These are phyloP conservation scores for Rallus crepitans DNA, from an alignment of 2,797 vertebrate genomes.

Conservation along the genomic window DNA sequence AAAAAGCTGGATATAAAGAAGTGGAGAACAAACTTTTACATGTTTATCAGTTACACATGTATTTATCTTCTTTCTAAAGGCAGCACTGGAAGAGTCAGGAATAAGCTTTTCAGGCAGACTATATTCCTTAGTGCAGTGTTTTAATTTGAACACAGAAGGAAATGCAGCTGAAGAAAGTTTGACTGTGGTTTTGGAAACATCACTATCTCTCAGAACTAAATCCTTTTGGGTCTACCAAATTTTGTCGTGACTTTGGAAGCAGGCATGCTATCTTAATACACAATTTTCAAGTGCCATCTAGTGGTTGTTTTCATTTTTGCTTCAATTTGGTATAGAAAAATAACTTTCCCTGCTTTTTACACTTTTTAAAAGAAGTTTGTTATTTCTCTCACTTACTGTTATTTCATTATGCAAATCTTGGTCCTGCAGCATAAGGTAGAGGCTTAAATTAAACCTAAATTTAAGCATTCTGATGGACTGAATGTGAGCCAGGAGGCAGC, in stretches of 20 bases:
- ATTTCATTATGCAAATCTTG: background rate
- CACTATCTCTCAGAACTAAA: background rate
- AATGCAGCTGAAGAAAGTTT: background rate
- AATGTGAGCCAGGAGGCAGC: background rate
- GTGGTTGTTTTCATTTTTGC: slow-evolving; percentile 62
- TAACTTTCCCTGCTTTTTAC: background rate
- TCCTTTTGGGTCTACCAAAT: background rate
- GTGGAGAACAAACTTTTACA: background rate
- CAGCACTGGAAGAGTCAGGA: background rate
- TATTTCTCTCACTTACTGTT: background rate
- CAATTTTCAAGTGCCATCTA: slow-evolving; percentile 78
- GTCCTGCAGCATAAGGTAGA: background rate
- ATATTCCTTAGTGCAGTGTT: background rate
- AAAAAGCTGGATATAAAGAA: background rate
- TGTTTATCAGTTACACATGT: background rate
- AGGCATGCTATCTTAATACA: background rate
- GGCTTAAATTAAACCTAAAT: background rate
- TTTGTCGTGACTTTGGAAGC: background rate
- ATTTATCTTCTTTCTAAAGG: background rate
- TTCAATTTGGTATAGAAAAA: background rate
- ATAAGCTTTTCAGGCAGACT: background rate
- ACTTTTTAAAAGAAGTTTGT: background rate
- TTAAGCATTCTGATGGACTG: background rate
- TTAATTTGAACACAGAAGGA: background rate
- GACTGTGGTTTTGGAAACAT: background rate